phyloP scores from a whole-genome alignment of 2,888 invertebrate species.

The Eupeodes luniger region DNA sequence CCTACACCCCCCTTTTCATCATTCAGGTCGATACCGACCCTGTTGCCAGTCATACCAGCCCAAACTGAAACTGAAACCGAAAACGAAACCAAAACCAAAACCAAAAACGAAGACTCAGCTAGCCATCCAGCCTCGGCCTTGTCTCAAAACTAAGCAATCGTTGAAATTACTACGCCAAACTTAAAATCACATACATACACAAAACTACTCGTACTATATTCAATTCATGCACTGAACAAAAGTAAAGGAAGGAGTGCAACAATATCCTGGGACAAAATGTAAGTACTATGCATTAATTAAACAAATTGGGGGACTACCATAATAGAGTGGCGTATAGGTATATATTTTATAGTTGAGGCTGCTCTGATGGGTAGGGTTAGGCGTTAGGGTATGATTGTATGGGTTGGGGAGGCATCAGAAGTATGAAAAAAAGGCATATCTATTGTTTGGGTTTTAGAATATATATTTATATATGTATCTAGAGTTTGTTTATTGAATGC shows the following conservation, averaged over 20 bases:
- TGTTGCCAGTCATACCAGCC: slow-evolving; percentile 42
- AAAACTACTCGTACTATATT: neutral
- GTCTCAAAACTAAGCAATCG: slow-evolving; percentile 51
- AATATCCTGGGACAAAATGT: slow-evolving; percentile 64
- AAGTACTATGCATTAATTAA: slow-evolving; percentile 70
- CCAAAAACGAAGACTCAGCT: slow-evolving; percentile 17
- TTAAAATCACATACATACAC: neutral
- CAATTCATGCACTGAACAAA: neutral
- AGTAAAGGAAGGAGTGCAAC: slow-evolving; percentile 46
- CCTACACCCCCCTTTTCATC: slow-evolving; percentile 11
- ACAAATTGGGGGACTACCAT: slow-evolving; percentile 27
- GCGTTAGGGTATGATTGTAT: too few relatives aligned
- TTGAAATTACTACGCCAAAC: slow-evolving; percentile 44
- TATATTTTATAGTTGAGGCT: neutral
- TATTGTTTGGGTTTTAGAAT: neutral
- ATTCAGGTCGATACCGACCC: slow-evolving; percentile 14
- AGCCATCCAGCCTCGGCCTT: slow-evolving; percentile 52
- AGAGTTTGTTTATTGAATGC: too few relatives aligned
- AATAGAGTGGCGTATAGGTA: neutral
- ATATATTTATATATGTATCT: too few relatives aligned
- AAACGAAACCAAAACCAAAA: neutral
- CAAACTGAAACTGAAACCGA: neutral
- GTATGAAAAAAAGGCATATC: neutral
- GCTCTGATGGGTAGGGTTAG: neutral
- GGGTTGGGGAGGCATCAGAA: neutral